Conservation (phyloP, 2,113 vertebrate species). For the Daubentonia madagascariensis region DNA sequence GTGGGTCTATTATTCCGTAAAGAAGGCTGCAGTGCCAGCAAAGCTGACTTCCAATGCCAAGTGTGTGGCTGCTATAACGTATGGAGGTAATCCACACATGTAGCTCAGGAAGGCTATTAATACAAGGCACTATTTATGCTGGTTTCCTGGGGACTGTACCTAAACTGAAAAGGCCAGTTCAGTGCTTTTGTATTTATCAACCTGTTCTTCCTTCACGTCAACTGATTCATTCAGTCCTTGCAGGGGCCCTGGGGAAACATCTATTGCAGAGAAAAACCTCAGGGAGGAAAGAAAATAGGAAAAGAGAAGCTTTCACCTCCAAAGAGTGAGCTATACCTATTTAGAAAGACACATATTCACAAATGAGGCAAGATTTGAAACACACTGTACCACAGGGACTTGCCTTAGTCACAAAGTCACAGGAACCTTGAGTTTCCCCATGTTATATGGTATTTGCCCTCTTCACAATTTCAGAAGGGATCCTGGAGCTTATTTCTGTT, state of each 20-base stretch:
- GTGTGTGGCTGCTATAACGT: not conserved
- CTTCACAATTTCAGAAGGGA: not conserved
- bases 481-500: constrained; percentile 24
- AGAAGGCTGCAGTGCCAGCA: not conserved
- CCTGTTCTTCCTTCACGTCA: not conserved
- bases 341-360: constrained; percentile 50
- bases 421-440: constrained; percentile 43
- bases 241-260: constrained; percentile 33
- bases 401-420: constrained; percentile 40
- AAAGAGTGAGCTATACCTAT: not conserved
- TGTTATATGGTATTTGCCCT: not conserved
- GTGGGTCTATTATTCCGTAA: constrained; percentile 47
- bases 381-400: not conserved
- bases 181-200: constrained; percentile 34
- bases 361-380: constrained; percentile 1
- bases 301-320: constrained; percentile 6
- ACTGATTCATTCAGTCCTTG: constrained; percentile 33
- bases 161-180: constrained; percentile 38
- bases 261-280: constrained; percentile 1
- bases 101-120: not conserved
- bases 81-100: not conserved
- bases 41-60: not conserved
- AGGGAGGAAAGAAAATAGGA: constrained; percentile 47
- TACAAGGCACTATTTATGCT: not conserved
- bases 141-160: constrained; percentile 48